Evolutionary conservation across 2,113 vertebrate species (phyloP).

Genomic region (Peucedramus taeniatus): DNA sequence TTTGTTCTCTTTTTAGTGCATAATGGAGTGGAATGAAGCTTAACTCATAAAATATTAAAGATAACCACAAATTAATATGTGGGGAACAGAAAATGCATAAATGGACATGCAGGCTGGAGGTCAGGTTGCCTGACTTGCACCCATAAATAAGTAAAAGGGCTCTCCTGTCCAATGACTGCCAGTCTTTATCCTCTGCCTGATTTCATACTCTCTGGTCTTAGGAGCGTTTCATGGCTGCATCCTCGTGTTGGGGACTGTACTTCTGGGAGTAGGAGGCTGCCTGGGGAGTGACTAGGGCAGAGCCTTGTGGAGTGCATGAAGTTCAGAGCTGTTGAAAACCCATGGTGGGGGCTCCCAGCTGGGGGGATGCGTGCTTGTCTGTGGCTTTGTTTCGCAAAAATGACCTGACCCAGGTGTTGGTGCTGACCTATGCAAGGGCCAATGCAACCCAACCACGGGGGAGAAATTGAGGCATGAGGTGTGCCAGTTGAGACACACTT

Average conservation of each 20-base stretch:
- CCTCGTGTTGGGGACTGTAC: neutral
- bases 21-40: neutral
- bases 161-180: neutral
- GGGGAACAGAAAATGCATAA: neutral
- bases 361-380: fast-evolving
- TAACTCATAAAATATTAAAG: slow-evolving; percentile 23
- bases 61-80: neutral
- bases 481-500: neutral
- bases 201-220: neutral
- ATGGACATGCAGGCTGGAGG: neutral
- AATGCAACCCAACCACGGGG: fast-evolving
- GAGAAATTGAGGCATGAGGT: neutral
- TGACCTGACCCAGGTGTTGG: neutral
- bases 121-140: neutral
- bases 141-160: slow-evolving; percentile 24
- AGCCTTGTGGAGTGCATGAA: neutral
- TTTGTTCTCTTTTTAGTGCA: neutral
- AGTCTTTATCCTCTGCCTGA: neutral
- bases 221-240: neutral
- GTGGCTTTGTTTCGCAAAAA: fast-evolving
- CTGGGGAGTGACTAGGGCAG: neutral
- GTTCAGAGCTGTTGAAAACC: neutral
- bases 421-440: neutral
- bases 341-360: neutral
- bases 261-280: neutral